Evolutionary conservation across 2,888 invertebrate species (phyloP), one percentile per base, ranked within the genome.

Genomic region (Teleiodes luculella): DNA sequence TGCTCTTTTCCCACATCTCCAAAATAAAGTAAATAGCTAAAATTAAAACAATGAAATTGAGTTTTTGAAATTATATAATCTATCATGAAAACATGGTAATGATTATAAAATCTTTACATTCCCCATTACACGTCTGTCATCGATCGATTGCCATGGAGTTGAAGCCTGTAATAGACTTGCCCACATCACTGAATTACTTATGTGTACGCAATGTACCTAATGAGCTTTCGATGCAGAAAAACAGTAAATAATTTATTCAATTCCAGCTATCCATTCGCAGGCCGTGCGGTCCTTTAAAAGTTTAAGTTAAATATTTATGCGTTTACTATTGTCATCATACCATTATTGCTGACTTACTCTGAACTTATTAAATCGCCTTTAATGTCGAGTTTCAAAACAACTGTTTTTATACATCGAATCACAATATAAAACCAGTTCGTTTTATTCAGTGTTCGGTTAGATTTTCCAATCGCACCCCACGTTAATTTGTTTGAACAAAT

Each of bases 401-500:
- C 31, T 31, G 11, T 30, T 16, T 31, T 31, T 13, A 16, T 39
- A 16, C 31, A 28, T 37, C 39, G 46, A 49, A 53, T 28, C 30
- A 28, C 54, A 72, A 75, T 74, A 72, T 70, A 77, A 78, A 79
- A 71, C 63, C 65, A 72, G 72, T 76, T 76, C 72, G 71, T 75
- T 74, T 76, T 52, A 52, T 52, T 68, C 59, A 66, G 70, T 68
- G 75, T 75, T 78, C 78, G 80, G 78, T 75, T 76, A 83, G 78
- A 83, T 83, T 83, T 84, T 69, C 80, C 81, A 77, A 81, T 81
- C 72, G 75, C 74, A 78, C 78, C 78, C 78, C 76, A 69, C 73
- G 77, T 79, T 85, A 84, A 84, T 83, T 81, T 83, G 83, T 83
- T 83, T 84, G 83, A 67, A 70, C 77, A 77, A 77, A 80, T 79